Conservation (phyloP, 64 coral and sea anemone genomes). For the Astreopora myriophthalma region DNA sequence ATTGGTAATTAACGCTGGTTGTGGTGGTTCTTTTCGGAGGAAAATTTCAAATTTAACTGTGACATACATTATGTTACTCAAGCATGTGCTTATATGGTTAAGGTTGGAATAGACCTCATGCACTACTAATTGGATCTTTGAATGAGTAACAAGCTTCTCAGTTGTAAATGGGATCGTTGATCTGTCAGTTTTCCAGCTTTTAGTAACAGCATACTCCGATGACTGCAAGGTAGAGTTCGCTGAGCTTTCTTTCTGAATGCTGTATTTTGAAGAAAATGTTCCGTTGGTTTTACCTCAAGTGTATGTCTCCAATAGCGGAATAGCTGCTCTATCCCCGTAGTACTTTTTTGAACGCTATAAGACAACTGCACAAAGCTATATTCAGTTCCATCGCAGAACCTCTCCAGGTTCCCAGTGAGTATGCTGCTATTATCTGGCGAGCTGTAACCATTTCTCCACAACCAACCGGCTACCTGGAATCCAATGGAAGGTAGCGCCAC, state of each 20-base stretch:
- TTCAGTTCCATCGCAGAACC: neutral
- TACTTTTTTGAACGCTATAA: neutral
- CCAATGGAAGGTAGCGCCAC: constrained; percentile 10
- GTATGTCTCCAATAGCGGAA: neutral
- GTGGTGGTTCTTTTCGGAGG: neutral
- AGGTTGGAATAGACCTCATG: too few relatives aligned
- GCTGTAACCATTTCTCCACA: constrained; percentile 41
- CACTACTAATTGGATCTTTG: too few relatives aligned
- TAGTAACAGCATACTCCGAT: too few relatives aligned
- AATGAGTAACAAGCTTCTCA: too few relatives aligned
- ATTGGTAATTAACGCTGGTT: neutral
- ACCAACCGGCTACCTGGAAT: constrained; percentile 22
- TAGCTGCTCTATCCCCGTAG: neutral
- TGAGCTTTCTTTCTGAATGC: neutral
- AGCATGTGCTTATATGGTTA: too few relatives aligned
- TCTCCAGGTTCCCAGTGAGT: neutral
- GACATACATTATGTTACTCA: too few relatives aligned
- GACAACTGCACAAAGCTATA: constrained; percentile 40
- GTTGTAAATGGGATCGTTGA: too few relatives aligned
- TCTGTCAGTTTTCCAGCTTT: too few relatives aligned
- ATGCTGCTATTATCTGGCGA: neutral
- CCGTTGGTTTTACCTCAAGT: neutral
- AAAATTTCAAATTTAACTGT: neutral
- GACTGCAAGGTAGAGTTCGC: too few relatives aligned
- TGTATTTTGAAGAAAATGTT: neutral